phyloP scores from a whole-genome alignment of 2,797 vertebrate species.

The Clarias laeviceps region DNA sequence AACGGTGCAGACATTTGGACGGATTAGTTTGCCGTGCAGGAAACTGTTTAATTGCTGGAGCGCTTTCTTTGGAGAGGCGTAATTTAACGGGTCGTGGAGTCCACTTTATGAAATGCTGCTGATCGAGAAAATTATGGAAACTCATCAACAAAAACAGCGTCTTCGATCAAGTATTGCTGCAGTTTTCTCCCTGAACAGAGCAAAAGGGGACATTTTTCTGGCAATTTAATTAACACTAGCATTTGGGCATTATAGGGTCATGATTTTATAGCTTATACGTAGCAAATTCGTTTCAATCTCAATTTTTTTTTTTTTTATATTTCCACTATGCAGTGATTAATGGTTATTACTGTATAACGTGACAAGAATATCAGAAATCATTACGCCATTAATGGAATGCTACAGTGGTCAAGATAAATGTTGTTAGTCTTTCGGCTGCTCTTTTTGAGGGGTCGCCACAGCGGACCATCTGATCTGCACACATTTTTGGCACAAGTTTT shows the following conservation, averaged over 20 bases:
- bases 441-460: no score
- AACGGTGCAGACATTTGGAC: constrained; percentile 58
- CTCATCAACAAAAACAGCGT: constrained; percentile 52
- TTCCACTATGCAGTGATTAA: background rate
- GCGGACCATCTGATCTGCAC: no score
- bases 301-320: background rate
- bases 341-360: constrained; percentile 3
- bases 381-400: background rate
- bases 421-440: no score
- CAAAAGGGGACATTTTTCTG: constrained; percentile 11
- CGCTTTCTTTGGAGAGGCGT: constrained; percentile 72
- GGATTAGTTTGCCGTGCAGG: constrained; percentile 64
- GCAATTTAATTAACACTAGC: constrained; percentile 35
- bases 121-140: constrained; percentile 56
- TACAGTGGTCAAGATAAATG: background rate
- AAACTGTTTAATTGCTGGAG: constrained; percentile 71
- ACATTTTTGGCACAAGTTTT: no score
- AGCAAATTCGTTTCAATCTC: background rate
- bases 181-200: background rate
- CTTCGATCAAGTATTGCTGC: constrained; percentile 18
- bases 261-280: constrained; percentile 4
- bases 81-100: constrained; percentile 74
- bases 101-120: constrained; percentile 69
- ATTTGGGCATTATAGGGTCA: constrained; percentile 1
- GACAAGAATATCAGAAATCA: background rate